These are phyloP conservation scores for Lerema accius DNA, from an alignment of 1,140 invertebrate genomes.

Conservation along the genomic window DNA sequence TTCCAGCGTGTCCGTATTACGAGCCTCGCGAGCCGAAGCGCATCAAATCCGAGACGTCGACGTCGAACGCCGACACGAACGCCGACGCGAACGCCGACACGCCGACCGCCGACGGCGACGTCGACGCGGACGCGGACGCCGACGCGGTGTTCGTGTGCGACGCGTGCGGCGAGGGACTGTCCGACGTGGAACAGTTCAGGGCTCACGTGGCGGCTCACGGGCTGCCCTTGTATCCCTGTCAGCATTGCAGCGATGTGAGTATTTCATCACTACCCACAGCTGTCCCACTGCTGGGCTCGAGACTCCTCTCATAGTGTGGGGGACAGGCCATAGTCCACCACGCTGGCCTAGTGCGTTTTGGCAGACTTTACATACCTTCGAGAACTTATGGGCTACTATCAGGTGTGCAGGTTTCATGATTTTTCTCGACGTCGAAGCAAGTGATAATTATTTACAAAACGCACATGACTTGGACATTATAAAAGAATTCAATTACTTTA, in stretches of 20 bases:
- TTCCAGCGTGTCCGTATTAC: conserved; percentile 68
- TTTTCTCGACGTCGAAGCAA: too few species aligned
- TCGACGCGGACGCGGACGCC: conserved; percentile 1
- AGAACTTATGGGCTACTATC: too few species aligned
- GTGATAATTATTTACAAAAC: too few species aligned
- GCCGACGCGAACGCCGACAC: conserved; percentile 3
- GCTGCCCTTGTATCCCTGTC: conserved; percentile 55
- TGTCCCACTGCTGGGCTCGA: too few species aligned
- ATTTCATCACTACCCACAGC: too few species aligned
- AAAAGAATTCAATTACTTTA: too few species aligned
- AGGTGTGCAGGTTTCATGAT: too few species aligned
- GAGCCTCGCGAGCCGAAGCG: conserved; percentile 66
- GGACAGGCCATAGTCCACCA: too few species aligned
- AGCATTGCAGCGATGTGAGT: conserved; percentile 61
- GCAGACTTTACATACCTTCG: too few species aligned
- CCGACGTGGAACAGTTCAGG: conserved; percentile 47
- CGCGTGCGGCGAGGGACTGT: conserved; percentile 57
- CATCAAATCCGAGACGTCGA: conserved; percentile 37
- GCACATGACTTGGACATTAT: too few species aligned
- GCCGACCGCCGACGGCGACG: conserved; percentile 45
- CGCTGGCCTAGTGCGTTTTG: too few species aligned
- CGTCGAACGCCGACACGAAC: conserved; percentile 1
- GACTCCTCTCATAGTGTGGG: too few species aligned
- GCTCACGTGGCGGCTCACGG: conserved; percentile 56
- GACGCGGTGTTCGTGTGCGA: conserved; percentile 60